Evolutionary conservation across 2,797 vertebrate genomes (phyloP), one percentile per base, ranked within the genome.

Genomic region (Hylomyscus alleni): DNA sequence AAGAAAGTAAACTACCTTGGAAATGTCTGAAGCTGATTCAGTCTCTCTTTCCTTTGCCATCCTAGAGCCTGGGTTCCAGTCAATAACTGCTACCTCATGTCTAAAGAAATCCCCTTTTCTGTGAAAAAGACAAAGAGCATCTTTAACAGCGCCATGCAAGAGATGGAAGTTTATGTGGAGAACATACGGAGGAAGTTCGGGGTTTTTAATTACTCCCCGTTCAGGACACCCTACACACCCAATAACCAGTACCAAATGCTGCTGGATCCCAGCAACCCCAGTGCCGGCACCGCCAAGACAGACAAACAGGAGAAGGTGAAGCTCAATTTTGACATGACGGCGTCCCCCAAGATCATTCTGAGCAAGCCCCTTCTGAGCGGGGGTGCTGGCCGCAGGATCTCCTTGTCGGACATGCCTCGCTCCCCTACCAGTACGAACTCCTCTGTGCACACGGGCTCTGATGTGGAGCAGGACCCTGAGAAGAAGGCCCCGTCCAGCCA

Each of bases 61-160:
- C 94, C 0, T 98, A 99, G 99, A 98, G 99, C 99, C 97, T 99
- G 99, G 99, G 99, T 99, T 97, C 99, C 99, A 91, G 99, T 99
- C 98, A 99, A 99, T 99, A 99, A 99, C 99, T 99, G 99, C 99
- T 99, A 99, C 99, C 99, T 99, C 99, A 99, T 99, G 99, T 99
- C 99, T 98, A 99, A 99, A 99, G 99, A 99, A 98, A 99, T 99
- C 98, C 99, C 99, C 90, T 99, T 99, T 99, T 99, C 99, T 97
- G 99, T 99, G 98, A 99, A 99, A 99, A 99, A 99, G 99, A 99
- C 99, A 81, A 99, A 99, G 98, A 99, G 99, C 99, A 99, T 99
- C 98, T 99, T 99, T 98, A 99, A 99, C 98, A 99, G 99, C 96
- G 99, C 99, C 98, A 99, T 99, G 99, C 99, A 99, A 97, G 99